These are phyloP conservation scores for Lasioglossum baleicum DNA, from an alignment of 1,140 invertebrate species.

Conservation along the genomic window DNA sequence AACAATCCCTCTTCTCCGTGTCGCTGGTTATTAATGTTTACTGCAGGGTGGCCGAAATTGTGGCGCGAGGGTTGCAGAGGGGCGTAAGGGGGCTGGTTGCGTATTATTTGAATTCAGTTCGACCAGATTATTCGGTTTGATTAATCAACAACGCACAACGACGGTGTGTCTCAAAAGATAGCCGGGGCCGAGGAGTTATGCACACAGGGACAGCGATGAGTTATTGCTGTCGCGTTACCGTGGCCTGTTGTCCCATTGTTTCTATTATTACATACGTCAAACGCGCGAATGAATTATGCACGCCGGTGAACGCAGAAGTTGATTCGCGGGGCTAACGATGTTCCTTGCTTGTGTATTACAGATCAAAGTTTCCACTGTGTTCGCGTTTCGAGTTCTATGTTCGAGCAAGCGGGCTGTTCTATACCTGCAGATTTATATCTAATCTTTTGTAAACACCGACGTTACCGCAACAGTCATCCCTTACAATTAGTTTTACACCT, in stretches of 20 bases:
- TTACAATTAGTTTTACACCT: too few relatives aligned
- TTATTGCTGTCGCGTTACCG: constrained; percentile 48
- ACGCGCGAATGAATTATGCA: constrained; percentile 47
- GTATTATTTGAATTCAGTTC: constrained; percentile 48
- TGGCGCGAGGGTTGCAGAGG: background rate
- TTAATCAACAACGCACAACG: constrained; percentile 37
- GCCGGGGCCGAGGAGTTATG: constrained; percentile 33
- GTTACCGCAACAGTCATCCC: too few relatives aligned
- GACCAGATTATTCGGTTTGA: constrained; percentile 48
- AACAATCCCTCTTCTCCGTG: too few relatives aligned
- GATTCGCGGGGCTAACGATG: constrained; percentile 32
- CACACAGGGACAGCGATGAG: constrained; percentile 15
- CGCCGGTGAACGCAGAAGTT: constrained; percentile 38
- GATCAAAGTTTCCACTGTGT: constrained; percentile 12
- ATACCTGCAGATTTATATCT: too few relatives aligned
- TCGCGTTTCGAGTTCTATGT: too few relatives aligned
- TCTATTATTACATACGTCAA: constrained; percentile 52
- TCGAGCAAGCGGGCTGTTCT: too few relatives aligned
- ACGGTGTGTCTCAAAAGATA: constrained; percentile 46
- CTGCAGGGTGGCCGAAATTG: constrained; percentile 27
- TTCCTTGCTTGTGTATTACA: background rate
- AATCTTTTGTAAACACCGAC: too few relatives aligned
- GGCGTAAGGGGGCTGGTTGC: too few relatives aligned
- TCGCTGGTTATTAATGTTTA: too few relatives aligned
- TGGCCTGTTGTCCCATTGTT: constrained; percentile 45